Conservation (phyloP, 2,888 invertebrate genomes). For the Drosophila bunnanda region DNA sequence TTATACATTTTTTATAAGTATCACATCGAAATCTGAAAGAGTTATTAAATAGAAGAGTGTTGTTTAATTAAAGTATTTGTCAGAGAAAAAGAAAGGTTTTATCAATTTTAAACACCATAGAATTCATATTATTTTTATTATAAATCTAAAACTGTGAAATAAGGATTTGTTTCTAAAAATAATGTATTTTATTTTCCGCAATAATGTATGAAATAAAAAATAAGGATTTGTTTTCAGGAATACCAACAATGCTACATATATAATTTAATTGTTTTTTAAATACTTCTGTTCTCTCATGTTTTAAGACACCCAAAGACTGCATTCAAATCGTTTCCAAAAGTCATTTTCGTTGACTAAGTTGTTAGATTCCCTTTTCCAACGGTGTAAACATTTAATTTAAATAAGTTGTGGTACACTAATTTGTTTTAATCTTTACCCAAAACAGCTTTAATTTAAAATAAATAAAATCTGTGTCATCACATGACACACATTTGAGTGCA, state of each 20-base stretch:
- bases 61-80: too few relatives aligned
- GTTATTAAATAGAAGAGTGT: not conserved
- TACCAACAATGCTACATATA: too few relatives aligned
- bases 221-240: too few relatives aligned
- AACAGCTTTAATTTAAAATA: not conserved
- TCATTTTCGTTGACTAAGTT: not conserved
- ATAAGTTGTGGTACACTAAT: too few relatives aligned
- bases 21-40: not conserved
- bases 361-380: too few relatives aligned
- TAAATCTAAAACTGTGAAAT: not conserved
- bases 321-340: not conserved
- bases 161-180: too few relatives aligned
- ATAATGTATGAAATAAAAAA: too few relatives aligned
- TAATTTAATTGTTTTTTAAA: too few relatives aligned
- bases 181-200: too few relatives aligned
- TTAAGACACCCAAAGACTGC: not conserved
- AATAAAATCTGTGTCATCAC: not conserved
- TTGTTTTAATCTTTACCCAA: not conserved
- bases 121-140: not conserved
- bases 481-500: constrained; percentile 1
- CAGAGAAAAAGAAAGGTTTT: too few relatives aligned
- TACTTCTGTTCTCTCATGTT: too few relatives aligned
- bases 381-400: not conserved
- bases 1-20: not conserved
- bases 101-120: too few relatives aligned